These are phyloP conservation scores for Dromius quadrimaculatus DNA, from an alignment of 2,888 invertebrate species.

Conservation along the genomic window DNA sequence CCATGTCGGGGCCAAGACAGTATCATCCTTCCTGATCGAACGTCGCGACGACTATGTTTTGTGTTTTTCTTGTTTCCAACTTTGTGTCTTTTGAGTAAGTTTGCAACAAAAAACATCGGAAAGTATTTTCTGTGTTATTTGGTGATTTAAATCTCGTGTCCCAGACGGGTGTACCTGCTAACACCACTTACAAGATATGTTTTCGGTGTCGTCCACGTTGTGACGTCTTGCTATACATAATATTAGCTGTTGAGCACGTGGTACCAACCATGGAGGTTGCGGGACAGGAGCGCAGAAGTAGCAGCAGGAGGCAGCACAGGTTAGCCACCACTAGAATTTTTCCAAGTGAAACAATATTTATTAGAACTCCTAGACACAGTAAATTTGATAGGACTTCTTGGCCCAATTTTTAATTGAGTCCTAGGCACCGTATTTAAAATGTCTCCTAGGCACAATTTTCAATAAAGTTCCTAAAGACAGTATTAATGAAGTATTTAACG, in stretches of 20 bases:
- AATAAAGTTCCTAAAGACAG: no score
- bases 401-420: no score
- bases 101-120: not conserved
- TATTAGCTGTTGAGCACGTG: slow-evolving; percentile 46
- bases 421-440: no score
- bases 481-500: no score
- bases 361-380: no score
- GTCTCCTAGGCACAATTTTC: no score
- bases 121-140: not conserved
- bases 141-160: not conserved
- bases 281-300: slow-evolving; percentile 42
- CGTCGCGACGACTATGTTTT: slow-evolving; percentile 39
- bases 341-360: not conserved
- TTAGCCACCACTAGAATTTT: slow-evolving; percentile 1
- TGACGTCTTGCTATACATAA: slow-evolving; percentile 48
- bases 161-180: slow-evolving; percentile 29
- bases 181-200: slow-evolving; percentile 57
- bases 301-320: slow-evolving; percentile 51
- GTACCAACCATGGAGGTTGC: slow-evolving; percentile 36
- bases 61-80: not conserved
- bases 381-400: no score
- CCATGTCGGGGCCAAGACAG: slow-evolving; percentile 40
- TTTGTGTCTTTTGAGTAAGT: slow-evolving; percentile 4
- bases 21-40: no score
- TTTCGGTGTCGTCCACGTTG: slow-evolving; percentile 53